Evolutionary conservation across 2,888 invertebrate genomes (phyloP), one percentile per base, ranked within the genome.

Genomic region (Tetragonisca angustula): DNA sequence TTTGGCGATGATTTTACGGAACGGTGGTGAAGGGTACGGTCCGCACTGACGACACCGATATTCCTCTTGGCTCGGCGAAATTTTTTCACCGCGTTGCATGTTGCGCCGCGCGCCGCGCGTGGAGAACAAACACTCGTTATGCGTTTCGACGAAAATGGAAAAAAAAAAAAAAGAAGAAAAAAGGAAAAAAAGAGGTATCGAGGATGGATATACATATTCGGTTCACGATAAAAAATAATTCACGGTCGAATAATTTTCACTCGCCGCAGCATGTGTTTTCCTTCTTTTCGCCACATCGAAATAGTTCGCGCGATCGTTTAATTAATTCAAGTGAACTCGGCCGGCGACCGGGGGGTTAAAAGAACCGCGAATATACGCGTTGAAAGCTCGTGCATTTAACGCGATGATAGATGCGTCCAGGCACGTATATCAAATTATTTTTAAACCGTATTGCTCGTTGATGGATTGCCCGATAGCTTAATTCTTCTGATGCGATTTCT

Each of bases 241-340:
- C 17, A 62, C n/a, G 27, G 36, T 50, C 19, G 72, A 61, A 69
- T 43, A 78, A 78, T 68, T 67, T 56, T 32, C 11, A 13, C 17
- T 9, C 24, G 27, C 24, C 19, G 21, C 27, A 9, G 36, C 32
- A 50, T 50, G 32, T n/a, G 50, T 52, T 62, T 27, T 2, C n/a
- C 54, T n/a, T 68, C 56, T 69, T 54, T 56, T 62, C 11, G 69
- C n/a, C 19, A 27, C 50, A 27, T 36, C 67, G 52, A 73, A 72
- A 79, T 49, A 52, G 64, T 50, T 65, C 68, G 27, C 68, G 50
- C 56, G 36, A 64, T 13, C 73, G 62, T 83, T 87, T 83, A 84
- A 82, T 86, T 85, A 85, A 86, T 86, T 73, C 72, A 81, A 87
- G 79, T 80, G 85, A 54, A 64, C 54, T 73, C 72, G 84, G 24